A percentile compares a stretch with the other conserved stretches of the same genome.
Conservation (phyloP, 2,113 vertebrate genomes). For the Carettochelys insculpta region DNA sequence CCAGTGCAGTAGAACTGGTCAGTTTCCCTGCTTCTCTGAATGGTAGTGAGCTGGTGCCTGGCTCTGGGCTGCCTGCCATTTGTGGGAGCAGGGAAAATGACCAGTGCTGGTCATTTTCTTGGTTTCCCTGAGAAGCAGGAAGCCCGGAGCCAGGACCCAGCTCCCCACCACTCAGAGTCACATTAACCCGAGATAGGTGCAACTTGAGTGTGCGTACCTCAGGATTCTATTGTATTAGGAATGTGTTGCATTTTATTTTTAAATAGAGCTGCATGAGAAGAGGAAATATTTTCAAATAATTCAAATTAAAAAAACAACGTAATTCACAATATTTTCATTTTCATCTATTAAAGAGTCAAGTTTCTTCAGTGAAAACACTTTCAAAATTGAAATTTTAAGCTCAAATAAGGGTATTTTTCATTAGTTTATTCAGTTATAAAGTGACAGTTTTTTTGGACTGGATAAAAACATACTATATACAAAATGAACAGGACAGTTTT, state of each 20-base stretch:
- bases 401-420: neutral
- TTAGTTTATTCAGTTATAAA: neutral
- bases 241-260: neutral
- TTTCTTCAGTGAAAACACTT: neutral
- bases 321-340: neutral
- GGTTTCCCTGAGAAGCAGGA: too few relatives aligned
- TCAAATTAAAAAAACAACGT: neutral
- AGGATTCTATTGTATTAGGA: too few relatives aligned
- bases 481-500: neutral
- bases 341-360: neutral
- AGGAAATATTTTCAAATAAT: neutral
- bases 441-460: neutral
- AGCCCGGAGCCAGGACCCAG: too few relatives aligned
- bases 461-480: neutral
- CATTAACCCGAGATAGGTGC: too few relatives aligned
- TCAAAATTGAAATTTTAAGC: neutral
- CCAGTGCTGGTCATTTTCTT: too few relatives aligned
- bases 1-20: too few relatives aligned
- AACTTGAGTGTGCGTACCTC: too few relatives aligned
- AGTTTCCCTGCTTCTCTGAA: too few relatives aligned
- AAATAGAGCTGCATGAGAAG: neutral
- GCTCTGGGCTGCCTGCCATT: too few relatives aligned
- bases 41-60: too few relatives aligned
- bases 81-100: too few relatives aligned
- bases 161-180: too few relatives aligned